Evolutionary conservation across 2,888 invertebrate genomes (phyloP).

Genomic region (Thymelicus acteon): DNA sequence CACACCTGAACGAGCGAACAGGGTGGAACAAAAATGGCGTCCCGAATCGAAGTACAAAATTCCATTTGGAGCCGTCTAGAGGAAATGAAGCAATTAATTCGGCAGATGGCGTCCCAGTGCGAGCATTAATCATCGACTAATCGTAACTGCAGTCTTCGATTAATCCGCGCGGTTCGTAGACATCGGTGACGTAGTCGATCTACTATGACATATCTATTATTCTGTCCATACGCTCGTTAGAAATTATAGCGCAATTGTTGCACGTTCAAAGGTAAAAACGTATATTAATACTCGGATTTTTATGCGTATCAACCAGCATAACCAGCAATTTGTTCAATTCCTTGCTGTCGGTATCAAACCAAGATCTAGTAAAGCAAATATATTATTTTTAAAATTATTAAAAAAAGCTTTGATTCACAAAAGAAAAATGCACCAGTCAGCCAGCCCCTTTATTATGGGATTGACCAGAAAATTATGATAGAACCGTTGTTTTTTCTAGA

Average conservation of each 20-base stretch:
- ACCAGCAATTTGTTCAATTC: too few species aligned
- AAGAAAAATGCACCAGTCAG: too few species aligned
- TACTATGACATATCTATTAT: constrained; percentile 36
- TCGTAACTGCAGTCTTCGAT: constrained; percentile 85
- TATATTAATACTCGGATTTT: too few species aligned
- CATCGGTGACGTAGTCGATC: constrained; percentile 49
- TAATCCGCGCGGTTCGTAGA: constrained; percentile 67
- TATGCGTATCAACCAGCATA: too few species aligned
- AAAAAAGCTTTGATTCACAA: too few species aligned
- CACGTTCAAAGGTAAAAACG: too few species aligned
- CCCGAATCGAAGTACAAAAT: constrained; percentile 80
- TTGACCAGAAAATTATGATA: too few species aligned
- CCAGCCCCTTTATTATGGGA: too few species aligned
- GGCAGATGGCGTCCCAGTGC: constrained; percentile 83
- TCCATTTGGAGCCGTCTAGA: constrained; percentile 80
- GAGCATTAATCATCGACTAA: constrained; percentile 84
- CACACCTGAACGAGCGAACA: constrained; percentile 70
- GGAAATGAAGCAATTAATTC: constrained; percentile 85
- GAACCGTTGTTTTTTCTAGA: too few species aligned
- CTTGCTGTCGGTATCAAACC: too few species aligned
- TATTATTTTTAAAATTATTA: too few species aligned
- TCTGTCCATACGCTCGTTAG: not conserved
- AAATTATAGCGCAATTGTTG: constrained; percentile 2
- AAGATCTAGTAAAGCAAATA: too few species aligned
- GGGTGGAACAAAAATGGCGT: constrained; percentile 69